A percentile compares a stretch with the other conserved stretches of the same genome.
Evolutionary conservation across 2,797 vertebrate species (phyloP).

Genomic region (Synanceia verrucosa): DNA sequence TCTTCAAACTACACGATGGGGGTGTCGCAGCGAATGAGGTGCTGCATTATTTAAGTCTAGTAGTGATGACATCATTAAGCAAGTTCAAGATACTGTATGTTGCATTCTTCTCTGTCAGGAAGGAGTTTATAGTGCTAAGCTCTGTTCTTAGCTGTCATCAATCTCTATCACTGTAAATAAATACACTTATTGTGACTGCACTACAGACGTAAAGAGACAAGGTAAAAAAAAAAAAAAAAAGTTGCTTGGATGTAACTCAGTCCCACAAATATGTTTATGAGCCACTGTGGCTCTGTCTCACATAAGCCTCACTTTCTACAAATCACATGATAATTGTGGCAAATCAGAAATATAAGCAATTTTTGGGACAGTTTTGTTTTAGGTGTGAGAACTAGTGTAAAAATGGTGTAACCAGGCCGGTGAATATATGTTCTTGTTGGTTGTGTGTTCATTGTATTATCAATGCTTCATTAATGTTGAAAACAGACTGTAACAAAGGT

Average conservation of each 20-base stretch:
- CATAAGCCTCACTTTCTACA: no score
- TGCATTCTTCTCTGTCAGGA: neutral
- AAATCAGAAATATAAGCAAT: slow-evolving; percentile 4
- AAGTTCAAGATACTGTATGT: neutral
- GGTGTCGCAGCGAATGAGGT: neutral
- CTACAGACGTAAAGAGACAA: neutral
- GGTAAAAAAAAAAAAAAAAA: neutral
- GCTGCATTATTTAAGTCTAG: neutral
- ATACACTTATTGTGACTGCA: neutral
- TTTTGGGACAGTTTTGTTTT: neutral
- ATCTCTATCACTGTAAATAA: neutral
- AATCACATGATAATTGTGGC: neutral
- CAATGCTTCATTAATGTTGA: neutral
- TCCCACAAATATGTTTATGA: no score
- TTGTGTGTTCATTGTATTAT: neutral
- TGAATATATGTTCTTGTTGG: neutral
- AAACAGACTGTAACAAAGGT: neutral
- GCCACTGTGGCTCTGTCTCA: no score
- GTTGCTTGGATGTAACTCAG: no score
- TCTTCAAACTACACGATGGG: neutral
- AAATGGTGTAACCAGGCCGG: neutral
- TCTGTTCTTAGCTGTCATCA: no score
- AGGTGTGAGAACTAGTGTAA: neutral
- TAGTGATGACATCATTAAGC: neutral
- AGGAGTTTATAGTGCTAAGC: no score